A percentile compares a stretch with the other conserved stretches of the same genome.
Evolutionary conservation across 2,888 invertebrate species (phyloP).

Genomic region (Thelaira solivaga): DNA sequence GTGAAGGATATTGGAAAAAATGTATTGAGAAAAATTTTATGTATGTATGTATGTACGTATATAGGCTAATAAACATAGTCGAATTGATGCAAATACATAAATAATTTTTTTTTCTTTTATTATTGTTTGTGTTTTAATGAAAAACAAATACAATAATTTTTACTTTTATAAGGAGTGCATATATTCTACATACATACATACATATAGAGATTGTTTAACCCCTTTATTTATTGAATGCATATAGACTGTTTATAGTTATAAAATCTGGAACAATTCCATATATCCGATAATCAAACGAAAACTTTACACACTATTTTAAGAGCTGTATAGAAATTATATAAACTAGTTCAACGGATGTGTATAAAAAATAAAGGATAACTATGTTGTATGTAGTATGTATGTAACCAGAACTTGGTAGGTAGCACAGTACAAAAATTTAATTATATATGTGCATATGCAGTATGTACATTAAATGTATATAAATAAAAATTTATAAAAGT

Average conservation of each 20-base stretch:
- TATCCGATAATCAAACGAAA: slow-evolving; percentile 14
- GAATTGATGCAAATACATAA: no score
- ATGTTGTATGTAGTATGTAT: no score
- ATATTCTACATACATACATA: no score
- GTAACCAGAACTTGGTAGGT: neutral
- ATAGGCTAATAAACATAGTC: neutral
- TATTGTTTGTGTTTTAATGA: no score
- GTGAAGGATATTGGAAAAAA: slow-evolving; percentile 3
- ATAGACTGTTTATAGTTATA: slow-evolving; percentile 2
- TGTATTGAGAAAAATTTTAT: neutral
- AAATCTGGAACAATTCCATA: slow-evolving; percentile 21
- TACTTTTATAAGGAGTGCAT: no score
- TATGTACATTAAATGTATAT: no score
- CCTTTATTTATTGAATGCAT: neutral
- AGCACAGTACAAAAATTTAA: neutral
- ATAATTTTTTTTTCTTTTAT: no score
- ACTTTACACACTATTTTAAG: slow-evolving; percentile 20
- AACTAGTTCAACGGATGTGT: slow-evolving; percentile 24
- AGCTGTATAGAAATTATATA: neutral
- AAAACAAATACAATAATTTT: no score
- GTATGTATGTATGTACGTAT: no score
- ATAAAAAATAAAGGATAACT: neutral
- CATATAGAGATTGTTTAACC: no score
- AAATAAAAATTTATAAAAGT: neutral
- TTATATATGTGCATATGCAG: no score